Evolutionary conservation across 2,113 vertebrate genomes (phyloP).

Genomic region (Ptilorrhoa leucosticta): DNA sequence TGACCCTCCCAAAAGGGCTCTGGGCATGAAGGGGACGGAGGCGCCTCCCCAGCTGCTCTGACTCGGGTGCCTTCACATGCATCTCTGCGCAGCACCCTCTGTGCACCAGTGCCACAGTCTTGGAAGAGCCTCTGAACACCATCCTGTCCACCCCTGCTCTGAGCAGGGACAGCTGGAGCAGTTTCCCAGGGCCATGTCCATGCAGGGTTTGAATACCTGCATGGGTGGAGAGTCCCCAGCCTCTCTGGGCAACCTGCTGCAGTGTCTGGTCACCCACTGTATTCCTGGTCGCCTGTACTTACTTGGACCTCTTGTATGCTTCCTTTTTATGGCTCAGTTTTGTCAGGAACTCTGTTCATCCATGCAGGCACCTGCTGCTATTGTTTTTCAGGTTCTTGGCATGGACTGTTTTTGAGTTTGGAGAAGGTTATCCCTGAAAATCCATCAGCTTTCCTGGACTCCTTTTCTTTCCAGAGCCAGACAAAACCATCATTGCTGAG

Average conservation of each 20-base stretch:
- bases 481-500: not conserved
- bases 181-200: not conserved
- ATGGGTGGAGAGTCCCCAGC: not conserved
- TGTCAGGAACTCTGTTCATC: not conserved
- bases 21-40: not conserved
- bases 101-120: not conserved
- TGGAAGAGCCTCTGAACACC: not conserved
- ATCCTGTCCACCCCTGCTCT: accelerated
- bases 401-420: not conserved
- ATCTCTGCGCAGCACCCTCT: not conserved
- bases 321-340: not conserved
- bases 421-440: not conserved
- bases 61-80: not conserved
- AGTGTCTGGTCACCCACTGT: not conserved
- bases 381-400: not conserved
- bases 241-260: not conserved
- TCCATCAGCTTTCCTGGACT: not conserved
- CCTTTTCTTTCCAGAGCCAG: not conserved
- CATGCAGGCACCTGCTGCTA: not conserved
- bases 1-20: not conserved
- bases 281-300: not conserved
- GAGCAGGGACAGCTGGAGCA: not conserved
- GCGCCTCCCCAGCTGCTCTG: not conserved
- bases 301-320: not conserved
- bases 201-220: not conserved